Base-by-base conservation (phyloP, 23 tunicate genomes). In the Oikopleura vanhoeffeni region DNA sequence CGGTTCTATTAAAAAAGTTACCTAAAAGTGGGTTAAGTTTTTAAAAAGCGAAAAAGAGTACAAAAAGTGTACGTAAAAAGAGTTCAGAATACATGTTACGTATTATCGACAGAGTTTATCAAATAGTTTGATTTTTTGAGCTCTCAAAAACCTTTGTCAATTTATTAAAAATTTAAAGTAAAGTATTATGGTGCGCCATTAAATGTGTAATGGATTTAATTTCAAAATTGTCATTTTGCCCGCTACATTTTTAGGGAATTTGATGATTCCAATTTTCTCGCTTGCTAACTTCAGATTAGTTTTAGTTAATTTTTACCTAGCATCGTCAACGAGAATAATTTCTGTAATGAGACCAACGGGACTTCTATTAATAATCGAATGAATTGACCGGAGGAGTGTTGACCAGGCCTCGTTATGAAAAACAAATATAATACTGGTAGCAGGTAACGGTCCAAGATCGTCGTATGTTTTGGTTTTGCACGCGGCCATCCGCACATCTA, bases 321-420 rank as follows among this genome's bases (percentile, higher is more conserved):
- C 91, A 60, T 93, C 98, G 82, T 93, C 98, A n/a, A 93, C 98
- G 76, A 93, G 67, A 27, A 93, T 88, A 41, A 93, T 83, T 67
- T 93, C 98, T 42, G 87, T 85, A 28, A 93, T 84, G 28, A 88
- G 67, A 8, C 83, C 87, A 41, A 76, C 76, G 0, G 98, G 98
- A 0, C 90, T 86, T 27, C 84, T 88, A 87, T 93, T 93, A 41
- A 93, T 75, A 49, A 93, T 91, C 84, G 91, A 88, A 83, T 90
- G 87, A 4, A 93, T 87, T 38, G 94, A 88, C 83, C 98, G 89
- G 88, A 93, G 39, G 84, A 93, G 91, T 40, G 95, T 86, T 84
- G 95, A 93, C 94, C 94, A 90, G 38, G 98, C 98, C 40, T 93
- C 98, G 84, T 93, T 93, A 84, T 93, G 98, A 41, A 93, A 93